A percentile compares a stretch with the other conserved stretches of the same genome.
Conservation (phyloP, 2,888 invertebrate species). For the Dryocosmus kuriphilus region DNA sequence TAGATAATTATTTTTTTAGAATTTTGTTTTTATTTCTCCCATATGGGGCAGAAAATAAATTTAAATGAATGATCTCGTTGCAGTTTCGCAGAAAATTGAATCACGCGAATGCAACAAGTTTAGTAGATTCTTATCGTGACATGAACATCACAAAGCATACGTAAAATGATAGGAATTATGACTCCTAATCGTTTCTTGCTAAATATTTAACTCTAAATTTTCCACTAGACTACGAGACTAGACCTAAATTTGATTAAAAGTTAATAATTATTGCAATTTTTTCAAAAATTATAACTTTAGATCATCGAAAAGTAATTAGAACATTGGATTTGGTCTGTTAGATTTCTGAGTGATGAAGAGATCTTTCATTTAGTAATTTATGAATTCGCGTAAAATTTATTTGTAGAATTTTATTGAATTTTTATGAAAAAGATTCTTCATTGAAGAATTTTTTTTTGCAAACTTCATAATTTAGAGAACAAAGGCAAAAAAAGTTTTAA, state of each 20-base stretch:
- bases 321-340: no score
- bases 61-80: not conserved
- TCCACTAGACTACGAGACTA: not conserved
- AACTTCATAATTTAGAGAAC: not conserved
- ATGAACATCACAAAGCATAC: conserved; percentile 1
- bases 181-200: not conserved
- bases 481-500: not conserved
- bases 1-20: no score
- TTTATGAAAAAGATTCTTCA: not conserved
- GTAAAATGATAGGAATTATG: conserved; percentile 1
- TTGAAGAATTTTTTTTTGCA: not conserved
- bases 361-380: not conserved
- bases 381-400: not conserved
- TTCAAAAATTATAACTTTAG: no score
- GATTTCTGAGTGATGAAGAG: not conserved
- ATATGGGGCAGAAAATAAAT: no score
- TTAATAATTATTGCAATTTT: no score
- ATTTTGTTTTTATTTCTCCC: no score
- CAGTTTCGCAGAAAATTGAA: not conserved
- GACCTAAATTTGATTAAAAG: no score
- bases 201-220: not conserved
- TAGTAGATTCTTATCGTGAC: conserved; percentile 14
- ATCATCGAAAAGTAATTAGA: no score
- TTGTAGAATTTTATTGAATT: not conserved
- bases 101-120: not conserved